A percentile compares a stretch with the other conserved stretches of the same genome.
phyloP scores from a whole-genome alignment of 2,797 vertebrate genomes.

The Scyliorhinus canicula region DNA sequence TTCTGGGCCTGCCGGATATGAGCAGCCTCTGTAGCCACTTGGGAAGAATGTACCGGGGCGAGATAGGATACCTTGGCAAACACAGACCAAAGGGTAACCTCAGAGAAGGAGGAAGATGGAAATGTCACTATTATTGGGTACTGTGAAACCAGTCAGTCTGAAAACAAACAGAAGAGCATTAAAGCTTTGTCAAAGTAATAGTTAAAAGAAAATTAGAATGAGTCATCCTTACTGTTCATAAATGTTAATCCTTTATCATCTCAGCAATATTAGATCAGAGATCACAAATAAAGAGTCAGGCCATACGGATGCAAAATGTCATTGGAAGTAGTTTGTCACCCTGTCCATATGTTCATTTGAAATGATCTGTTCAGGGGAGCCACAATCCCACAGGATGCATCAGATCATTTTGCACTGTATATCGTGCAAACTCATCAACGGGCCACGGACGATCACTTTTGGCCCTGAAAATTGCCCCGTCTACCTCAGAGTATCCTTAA shows the following conservation, averaged over 20 bases:
- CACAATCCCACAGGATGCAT: too few species aligned
- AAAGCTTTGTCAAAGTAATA: background rate
- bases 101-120: constrained; percentile 40
- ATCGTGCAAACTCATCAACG: too few species aligned
- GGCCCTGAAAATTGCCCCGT: too few species aligned
- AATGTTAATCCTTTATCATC: background rate
- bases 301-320: background rate
- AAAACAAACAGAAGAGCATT: constrained; percentile 40
- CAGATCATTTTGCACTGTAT: too few species aligned
- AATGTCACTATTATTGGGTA: constrained; percentile 41
- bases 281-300: background rate
- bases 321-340: background rate
- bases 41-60: constrained; percentile 41
- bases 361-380: too few species aligned
- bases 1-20: constrained; percentile 45
- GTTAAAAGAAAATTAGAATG: background rate
- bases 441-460: too few species aligned
- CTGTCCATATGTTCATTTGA: background rate
- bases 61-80: constrained; percentile 45
- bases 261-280: background rate
- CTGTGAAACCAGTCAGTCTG: constrained; percentile 41
- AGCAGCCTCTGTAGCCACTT: constrained; percentile 44
- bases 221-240: background rate
- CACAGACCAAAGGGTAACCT: constrained; percentile 35
- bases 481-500: too few species aligned